Evolutionary conservation across 2,888 invertebrate species (phyloP).

Genomic region (Myopa testacea): DNA sequence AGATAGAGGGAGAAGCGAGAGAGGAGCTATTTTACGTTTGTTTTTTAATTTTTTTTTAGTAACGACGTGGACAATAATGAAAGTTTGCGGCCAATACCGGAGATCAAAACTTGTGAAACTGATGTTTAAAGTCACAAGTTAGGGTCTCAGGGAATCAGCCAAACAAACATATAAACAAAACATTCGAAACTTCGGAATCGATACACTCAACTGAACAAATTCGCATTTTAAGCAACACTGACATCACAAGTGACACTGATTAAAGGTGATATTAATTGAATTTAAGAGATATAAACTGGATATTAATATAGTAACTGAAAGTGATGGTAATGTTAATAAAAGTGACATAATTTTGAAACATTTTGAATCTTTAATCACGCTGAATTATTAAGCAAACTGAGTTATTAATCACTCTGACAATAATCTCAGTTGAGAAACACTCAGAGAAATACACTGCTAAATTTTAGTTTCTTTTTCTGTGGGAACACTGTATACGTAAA

Average conservation of each 20-base stretch:
- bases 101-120: conserved; percentile 71
- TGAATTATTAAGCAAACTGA: too few relatives aligned
- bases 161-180: conserved; percentile 66
- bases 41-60: neutral
- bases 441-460: neutral
- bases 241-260: neutral
- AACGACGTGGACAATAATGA: conserved; percentile 58
- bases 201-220: neutral
- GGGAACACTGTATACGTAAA: neutral
- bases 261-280: neutral
- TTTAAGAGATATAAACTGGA: neutral
- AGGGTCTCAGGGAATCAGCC: conserved; percentile 71
- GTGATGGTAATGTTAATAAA: too few relatives aligned
- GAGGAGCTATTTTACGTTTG: too few relatives aligned
- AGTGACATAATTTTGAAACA: too few relatives aligned
- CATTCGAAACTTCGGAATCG: neutral
- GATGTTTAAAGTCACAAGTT: conserved; percentile 70
- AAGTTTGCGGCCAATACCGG: conserved; percentile 70
- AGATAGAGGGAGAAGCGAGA: too few relatives aligned
- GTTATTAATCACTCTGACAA: neutral
- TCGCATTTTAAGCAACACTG: neutral
- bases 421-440: neutral
- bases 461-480: too few relatives aligned
- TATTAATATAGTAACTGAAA: neutral
- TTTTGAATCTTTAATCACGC: too few relatives aligned